phyloP scores from a whole-genome alignment of 2,113 vertebrate species.

The Macrotis lagotis region DNA sequence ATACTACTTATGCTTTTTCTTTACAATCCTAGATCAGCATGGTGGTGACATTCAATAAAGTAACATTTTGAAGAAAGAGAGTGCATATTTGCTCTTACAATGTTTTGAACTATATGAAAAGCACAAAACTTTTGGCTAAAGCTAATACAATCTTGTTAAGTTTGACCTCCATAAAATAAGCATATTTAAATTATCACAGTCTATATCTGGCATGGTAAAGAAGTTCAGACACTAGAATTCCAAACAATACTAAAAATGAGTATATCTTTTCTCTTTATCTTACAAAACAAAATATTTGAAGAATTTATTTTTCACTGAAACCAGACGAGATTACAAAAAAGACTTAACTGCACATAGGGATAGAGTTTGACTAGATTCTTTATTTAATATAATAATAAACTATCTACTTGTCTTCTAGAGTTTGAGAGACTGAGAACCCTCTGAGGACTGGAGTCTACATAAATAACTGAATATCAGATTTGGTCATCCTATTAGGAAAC shows the following conservation, averaged over 20 bases:
- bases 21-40: constrained; percentile 6
- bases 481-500: neutral
- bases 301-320: neutral
- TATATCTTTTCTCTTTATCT: neutral
- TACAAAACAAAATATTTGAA: neutral
- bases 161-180: constrained; percentile 24
- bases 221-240: constrained; percentile 11
- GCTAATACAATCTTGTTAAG: neutral
- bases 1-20: neutral
- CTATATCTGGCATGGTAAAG: neutral
- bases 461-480: neutral
- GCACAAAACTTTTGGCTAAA: constrained; percentile 21
- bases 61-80: constrained; percentile 13
- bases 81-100: neutral
- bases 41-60: neutral
- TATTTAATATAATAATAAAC: neutral
- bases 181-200: constrained; percentile 21
- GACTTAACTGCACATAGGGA: neutral
- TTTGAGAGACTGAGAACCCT: neutral
- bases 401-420: neutral
- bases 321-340: neutral
- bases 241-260: neutral
- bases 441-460: neutral
- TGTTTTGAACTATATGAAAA: constrained; percentile 21
- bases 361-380: neutral